phyloP scores from a whole-genome alignment of 2,888 invertebrate genomes.

The Luperina testacea region DNA sequence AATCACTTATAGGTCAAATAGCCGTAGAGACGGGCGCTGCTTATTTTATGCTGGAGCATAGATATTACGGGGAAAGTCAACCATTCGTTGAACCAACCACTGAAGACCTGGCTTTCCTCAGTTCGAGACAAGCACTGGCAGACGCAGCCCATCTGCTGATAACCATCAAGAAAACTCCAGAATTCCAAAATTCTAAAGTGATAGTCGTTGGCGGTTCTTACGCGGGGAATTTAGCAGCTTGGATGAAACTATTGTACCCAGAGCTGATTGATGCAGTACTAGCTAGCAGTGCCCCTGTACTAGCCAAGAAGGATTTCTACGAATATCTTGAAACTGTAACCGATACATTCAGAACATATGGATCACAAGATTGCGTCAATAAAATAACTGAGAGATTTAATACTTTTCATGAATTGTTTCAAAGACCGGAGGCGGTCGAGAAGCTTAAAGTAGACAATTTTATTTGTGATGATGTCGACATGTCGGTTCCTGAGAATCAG shows the following conservation, averaged over 20 bases:
- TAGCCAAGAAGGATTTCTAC: constrained; percentile 1
- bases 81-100: neutral
- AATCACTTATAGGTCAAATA: neutral
- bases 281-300: constrained; percentile 5
- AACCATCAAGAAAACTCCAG: neutral
- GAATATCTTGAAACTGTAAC: neutral
- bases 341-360: constrained; percentile 8
- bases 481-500: too few relatives aligned
- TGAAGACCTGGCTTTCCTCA: neutral
- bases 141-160: neutral
- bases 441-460: too few relatives aligned
- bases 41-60: neutral
- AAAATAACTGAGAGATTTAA: neutral
- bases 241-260: constrained; percentile 8
- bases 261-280: neutral
- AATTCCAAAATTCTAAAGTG: neutral
- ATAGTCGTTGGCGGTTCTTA: neutral
- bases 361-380: constrained; percentile 10
- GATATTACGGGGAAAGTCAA: constrained; percentile 1
- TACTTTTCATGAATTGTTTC: too few relatives aligned
- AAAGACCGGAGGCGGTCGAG: too few relatives aligned
- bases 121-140: neutral
- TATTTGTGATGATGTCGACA: too few relatives aligned
- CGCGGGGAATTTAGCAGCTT: neutral
- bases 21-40: neutral